Evolutionary conservation across 2,888 invertebrate species (phyloP).

Genomic region (Helobdella robusta): DNA sequence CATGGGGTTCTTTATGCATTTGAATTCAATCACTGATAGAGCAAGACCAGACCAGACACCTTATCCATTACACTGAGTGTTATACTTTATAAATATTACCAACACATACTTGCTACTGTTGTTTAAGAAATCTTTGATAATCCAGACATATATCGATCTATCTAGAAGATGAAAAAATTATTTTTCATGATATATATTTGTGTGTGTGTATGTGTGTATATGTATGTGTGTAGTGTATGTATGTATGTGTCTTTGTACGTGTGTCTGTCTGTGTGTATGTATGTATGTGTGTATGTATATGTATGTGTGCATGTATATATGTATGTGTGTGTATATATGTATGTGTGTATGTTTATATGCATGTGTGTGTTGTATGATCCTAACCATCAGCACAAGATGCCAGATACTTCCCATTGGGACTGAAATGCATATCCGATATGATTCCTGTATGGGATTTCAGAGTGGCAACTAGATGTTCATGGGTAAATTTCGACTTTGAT

Average conservation of each 20-base stretch:
- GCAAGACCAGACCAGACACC: too few relatives aligned
- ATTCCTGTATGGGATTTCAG: constrained; percentile 59
- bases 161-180: constrained; percentile 55
- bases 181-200: too few relatives aligned
- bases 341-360: too few relatives aligned
- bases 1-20: too few relatives aligned
- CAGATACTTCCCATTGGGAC: constrained; percentile 74
- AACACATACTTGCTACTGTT: constrained; percentile 60
- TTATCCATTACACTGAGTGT: too few relatives aligned
- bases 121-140: constrained; percentile 63
- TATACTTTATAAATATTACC: not conserved
- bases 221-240: too few relatives aligned
- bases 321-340: not conserved
- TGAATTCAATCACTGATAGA: too few relatives aligned
- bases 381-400: constrained; percentile 77
- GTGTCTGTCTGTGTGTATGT: too few relatives aligned
- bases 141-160: constrained; percentile 73
- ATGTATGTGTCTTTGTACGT: too few relatives aligned
- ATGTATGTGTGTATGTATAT: too few relatives aligned
- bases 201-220: too few relatives aligned
- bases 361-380: too few relatives aligned
- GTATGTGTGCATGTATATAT: not conserved
- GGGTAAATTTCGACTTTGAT: constrained; percentile 51
- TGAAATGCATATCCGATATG: constrained; percentile 74
- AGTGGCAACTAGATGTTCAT: constrained; percentile 70